Base-by-base conservation (phyloP, 2,888 invertebrate species). In the Ctena decussata region DNA sequence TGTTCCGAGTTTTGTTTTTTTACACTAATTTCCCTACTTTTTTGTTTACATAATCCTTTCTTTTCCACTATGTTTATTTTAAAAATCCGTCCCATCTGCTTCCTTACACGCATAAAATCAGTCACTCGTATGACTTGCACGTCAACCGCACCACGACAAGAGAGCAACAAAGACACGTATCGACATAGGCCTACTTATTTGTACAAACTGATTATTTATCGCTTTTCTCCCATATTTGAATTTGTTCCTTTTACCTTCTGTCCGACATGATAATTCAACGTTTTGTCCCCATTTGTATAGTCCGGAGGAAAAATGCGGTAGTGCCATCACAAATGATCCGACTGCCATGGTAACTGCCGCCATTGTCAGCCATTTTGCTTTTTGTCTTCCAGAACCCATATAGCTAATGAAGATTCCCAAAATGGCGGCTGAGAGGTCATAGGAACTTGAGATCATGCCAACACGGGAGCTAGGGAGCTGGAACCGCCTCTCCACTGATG, bases 251-350 rank as follows among this genome's bases (percentile, higher is more conserved):
- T 49, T 76, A 89, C 80, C 81, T 70, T 86, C 85, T 44, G 70
- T 80, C 24, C 37, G 80, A 60, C 91, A 91, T 15, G 85, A 70
- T 80, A 88, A 77, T 15, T 84, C 76, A 24, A 87, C 71, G 46
- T 91, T 87, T 69, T 91, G 86, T 11, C 94, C 93, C 86, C 93
- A 92, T 46, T 92, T 84, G 95, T 98, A 98, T 0, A 96, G 96
- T 0, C 97, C 97, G 1, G 97, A 97, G 35, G 97, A 96, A 95
- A 98, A 98, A 94, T 98, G 98, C 0, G 98, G 98, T 80, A 98
- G 95, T 0, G 98, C 97, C 96, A 98, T 98, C 75, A 98, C 96
- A 80, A 98, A 96, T 0, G 98, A 96, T 0, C 96, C 95, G 5
- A 96, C 71, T 0, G 96, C 98, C 97, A 98, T 97, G 77, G 98